Evolutionary conservation across 1,140 invertebrate species (phyloP), one percentile per base, ranked within the genome.

Genomic region (Cotesia typhae): DNA sequence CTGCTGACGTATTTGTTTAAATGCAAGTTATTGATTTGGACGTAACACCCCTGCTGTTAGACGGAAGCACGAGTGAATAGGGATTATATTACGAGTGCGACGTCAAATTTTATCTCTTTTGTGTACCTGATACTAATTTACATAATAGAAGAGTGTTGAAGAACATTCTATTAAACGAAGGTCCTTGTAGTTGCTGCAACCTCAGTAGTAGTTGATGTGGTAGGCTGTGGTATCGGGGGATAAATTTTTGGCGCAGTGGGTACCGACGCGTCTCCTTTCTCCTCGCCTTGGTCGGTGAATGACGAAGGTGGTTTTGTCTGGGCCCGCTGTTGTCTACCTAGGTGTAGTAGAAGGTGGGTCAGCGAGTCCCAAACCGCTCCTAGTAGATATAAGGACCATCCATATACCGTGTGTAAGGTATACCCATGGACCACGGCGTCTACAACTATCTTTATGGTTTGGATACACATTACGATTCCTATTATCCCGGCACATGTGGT

Each of bases 301-400:
- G 41, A 2, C 6, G 41, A 10, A 5, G 6, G 6, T 4, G 1
- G 4, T 6, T 5, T 5, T 41, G 1, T 2, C 6, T 20, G 20
- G 3, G 55, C 0, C 4, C 41, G 17, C 5, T 6, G 9, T n/a
- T 57, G 53, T 41, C 63, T 37, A 17, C 37, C 65, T 1, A 67
- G 9, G 7, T 67, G 65, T 52, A 67, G 20, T 1, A 75, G 5
- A 4, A 75, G 28, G 35, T 76, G 59, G 0, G 74, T 73, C 0
- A 76, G 7, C n/a, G 68, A 73, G n/a, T 72, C 59, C 67, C 72
- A 76, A 4, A 74, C 20, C 7, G 75, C 67, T 4, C 28, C 75
- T 0, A 77, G 0, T 17, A 76, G 36, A 17, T 68, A 47, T 14
- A 76, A 38, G 35, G 70, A 72, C 70, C 67, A 76, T 20, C 75